phyloP scores from a whole-genome alignment of 1,140 invertebrate species.

The Drosophila tristis region DNA sequence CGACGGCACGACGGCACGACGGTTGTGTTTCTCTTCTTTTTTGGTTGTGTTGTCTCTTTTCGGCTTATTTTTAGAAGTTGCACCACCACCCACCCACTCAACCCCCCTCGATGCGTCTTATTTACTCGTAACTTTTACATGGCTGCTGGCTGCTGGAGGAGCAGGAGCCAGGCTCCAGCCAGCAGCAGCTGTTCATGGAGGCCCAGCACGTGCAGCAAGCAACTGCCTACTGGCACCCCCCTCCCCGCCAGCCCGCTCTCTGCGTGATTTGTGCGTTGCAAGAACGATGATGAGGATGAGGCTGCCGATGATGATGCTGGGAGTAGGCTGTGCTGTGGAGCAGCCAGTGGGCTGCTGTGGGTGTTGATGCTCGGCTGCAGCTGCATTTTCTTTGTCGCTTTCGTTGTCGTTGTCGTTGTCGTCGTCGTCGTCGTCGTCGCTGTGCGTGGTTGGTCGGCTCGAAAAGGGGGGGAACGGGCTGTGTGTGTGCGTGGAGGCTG shows the following conservation, averaged over 20 bases:
- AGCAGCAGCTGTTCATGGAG: slow-evolving; percentile 68
- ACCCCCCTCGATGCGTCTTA: slow-evolving; percentile 37
- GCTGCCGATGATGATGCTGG: slow-evolving; percentile 24
- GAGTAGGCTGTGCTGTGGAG: slow-evolving; percentile 48
- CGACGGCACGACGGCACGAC: slow-evolving; percentile 40
- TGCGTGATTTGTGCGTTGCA: slow-evolving; percentile 66
- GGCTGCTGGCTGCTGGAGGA: slow-evolving; percentile 13
- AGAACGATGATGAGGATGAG: slow-evolving; percentile 34
- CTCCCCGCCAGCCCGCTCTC: slow-evolving; percentile 6
- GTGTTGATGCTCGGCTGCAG: slow-evolving; percentile 24
- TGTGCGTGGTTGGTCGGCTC: slow-evolving; percentile 70
- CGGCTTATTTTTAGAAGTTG: slow-evolving; percentile 81
- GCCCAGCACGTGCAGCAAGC: slow-evolving; percentile 80
- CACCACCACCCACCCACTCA: slow-evolving; percentile 7
- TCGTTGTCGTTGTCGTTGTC: too few relatives aligned
- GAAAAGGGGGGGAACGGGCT: slow-evolving; percentile 7
- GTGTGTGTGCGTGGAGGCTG: slow-evolving; percentile 4
- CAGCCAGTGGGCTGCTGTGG: slow-evolving; percentile 9
- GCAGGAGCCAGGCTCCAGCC: slow-evolving; percentile 8
- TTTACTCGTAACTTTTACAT: slow-evolving; percentile 77
- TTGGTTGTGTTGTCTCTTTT: slow-evolving; percentile 81
- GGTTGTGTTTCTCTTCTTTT: slow-evolving; percentile 66
- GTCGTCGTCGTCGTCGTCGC: slow-evolving; percentile 30
- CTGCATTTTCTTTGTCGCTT: slow-evolving; percentile 40
- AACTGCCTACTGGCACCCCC: slow-evolving; percentile 49